These are phyloP conservation scores for Misgurnus anguillicaudatus DNA, from an alignment of 2,113 vertebrate genomes.

Conservation along the genomic window DNA sequence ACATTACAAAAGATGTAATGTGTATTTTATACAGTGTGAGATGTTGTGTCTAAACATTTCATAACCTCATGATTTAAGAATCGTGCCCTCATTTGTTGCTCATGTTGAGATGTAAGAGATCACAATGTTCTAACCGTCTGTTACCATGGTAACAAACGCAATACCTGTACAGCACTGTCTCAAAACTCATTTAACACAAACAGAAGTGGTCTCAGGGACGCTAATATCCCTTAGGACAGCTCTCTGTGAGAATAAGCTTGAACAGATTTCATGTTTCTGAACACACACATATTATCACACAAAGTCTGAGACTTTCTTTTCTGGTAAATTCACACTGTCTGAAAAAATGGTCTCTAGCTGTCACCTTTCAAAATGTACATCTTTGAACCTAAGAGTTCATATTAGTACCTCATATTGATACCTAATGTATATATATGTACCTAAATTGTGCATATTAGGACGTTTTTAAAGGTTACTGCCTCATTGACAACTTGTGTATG, in stretches of 20 bases:
- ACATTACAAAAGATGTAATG: neutral
- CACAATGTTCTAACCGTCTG: neutral
- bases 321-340: too few species aligned
- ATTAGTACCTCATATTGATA: too few species aligned
- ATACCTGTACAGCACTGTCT: neutral
- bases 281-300: neutral
- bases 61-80: neutral
- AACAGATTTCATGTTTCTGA: neutral
- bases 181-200: neutral
- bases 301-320: neutral
- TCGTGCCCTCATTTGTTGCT: constrained; percentile 5
- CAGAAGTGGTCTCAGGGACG: neutral
- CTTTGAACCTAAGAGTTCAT: too few species aligned
- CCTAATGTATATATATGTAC: too few species aligned
- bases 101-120: neutral
- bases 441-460: too few species aligned
- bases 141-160: constrained; percentile 8
- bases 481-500: too few species aligned
- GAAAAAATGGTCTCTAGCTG: too few species aligned
- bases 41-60: neutral
- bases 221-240: neutral
- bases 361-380: too few species aligned
- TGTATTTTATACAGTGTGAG: neutral
- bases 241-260: neutral
- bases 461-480: too few species aligned